Base-by-base conservation (phyloP, 2,797 vertebrate species). In the Ctenosaura bakeri region DNA sequence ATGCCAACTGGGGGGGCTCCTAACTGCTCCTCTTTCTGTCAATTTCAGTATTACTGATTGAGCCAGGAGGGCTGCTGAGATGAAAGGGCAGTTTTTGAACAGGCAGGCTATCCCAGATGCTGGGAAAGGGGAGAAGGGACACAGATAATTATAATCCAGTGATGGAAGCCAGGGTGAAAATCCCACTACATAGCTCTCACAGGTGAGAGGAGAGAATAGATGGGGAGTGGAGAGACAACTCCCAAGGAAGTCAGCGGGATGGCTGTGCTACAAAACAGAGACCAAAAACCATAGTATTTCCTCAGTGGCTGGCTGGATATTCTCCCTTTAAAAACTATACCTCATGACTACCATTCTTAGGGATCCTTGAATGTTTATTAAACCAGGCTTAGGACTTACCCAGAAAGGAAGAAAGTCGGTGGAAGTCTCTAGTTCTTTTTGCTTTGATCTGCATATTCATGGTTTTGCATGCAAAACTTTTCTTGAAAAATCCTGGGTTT, bases 1-100 rank as follows among this genome's bases (percentile, higher is more conserved):
- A 26, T 78, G 50, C 59, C 54, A 89, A 86, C 88, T 52, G 78
- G 38, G 50, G 71, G 69, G 78, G 29, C 66, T 85, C 54, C 76
- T 26, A 56, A 16, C 2, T 62, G 35, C 50, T 85, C 29, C 64
- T 85, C 32, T 88, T 56, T 50, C 64, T 80, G 52, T 50, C 73
- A 4, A 38, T 77, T 81, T 16, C n/a, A 59, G 6, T 56, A 50
- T 38, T 59, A 56, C 50, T 56, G 50, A 83, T 35, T 66, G 71
- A 78, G 14, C 35, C 71, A 86, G 71, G 83, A 74, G 76, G 79
- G 32, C 2, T 4, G 54, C 22, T 22, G 16, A 82, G 76, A 66
- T 2, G 56, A 83, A 74, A 89, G 14, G 24, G 26, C 6, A 50
- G 32, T 6, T 52, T 87, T 83, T 42, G 20, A 74, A 69, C 66